Evolutionary conservation across 2,113 vertebrate genomes (phyloP).

Genomic region (Chloropsis cyanopogon): DNA sequence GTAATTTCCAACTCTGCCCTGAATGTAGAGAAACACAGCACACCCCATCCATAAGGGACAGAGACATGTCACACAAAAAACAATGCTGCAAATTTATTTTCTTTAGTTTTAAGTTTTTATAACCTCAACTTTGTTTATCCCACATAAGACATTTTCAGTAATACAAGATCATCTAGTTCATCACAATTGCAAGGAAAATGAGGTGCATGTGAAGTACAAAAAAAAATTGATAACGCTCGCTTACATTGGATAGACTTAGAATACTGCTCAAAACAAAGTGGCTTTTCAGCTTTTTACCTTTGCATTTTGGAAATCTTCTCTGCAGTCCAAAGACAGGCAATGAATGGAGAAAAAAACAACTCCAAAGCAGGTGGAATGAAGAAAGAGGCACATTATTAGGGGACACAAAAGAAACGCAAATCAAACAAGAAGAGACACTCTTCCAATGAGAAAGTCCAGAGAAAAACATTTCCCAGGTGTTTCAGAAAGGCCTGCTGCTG

Average conservation of each 20-base stretch:
- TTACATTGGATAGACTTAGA: not conserved
- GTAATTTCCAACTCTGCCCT: not conserved
- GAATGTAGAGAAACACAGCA: not conserved
- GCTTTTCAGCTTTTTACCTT: slow-evolving; percentile 3
- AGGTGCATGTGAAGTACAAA: slow-evolving; percentile 4
- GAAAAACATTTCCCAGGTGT: not conserved
- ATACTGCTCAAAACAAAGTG: not conserved
- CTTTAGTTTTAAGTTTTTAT: slow-evolving; percentile 19
- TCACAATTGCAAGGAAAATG: slow-evolving; percentile 9
- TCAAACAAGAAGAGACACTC: not conserved
- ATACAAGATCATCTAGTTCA: not conserved
- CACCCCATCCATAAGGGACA: slow-evolving; percentile 24
- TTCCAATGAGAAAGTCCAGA: not conserved
- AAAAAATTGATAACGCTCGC: not conserved
- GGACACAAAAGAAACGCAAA: not conserved
- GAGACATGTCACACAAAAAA: slow-evolving; percentile 44
- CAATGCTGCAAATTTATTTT: slow-evolving; percentile 45
- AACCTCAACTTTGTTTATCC: slow-evolving; percentile 35
- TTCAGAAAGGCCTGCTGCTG: not conserved
- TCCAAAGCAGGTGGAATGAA: not conserved
- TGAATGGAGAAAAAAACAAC: not conserved
- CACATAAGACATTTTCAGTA: slow-evolving; percentile 11
- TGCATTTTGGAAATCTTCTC: not conserved
- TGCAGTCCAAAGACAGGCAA: not conserved
- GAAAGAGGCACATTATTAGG: not conserved